phyloP scores from a whole-genome alignment of 2,888 invertebrate species.

The Lycaena phlaeas region DNA sequence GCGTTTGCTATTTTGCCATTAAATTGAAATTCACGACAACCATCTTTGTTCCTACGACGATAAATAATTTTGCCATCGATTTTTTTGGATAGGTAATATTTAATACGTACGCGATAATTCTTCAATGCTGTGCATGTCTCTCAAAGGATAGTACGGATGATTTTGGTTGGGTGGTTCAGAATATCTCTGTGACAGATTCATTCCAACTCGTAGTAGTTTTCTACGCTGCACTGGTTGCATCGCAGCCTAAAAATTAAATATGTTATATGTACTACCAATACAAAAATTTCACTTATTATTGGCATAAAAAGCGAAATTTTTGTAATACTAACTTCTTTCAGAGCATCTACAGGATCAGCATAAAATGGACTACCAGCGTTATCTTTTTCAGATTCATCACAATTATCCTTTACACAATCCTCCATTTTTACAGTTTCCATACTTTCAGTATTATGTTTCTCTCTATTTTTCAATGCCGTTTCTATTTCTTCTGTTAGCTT shows the following conservation, averaged over 20 bases:
- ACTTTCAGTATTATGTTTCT: slow-evolving; percentile 53
- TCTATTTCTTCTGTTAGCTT: slow-evolving; percentile 65
- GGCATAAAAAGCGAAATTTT: no score
- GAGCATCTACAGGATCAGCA: slow-evolving; percentile 90
- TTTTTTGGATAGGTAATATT: no score
- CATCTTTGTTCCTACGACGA: no score
- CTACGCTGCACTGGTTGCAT: slow-evolving; percentile 57
- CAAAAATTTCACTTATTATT: no score
- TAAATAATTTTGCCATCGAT: no score
- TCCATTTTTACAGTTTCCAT: slow-evolving; percentile 66
- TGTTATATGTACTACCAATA: no score
- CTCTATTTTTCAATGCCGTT: slow-evolving; percentile 52
- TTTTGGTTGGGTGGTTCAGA: slow-evolving; percentile 74
- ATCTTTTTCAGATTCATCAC: slow-evolving; percentile 54
- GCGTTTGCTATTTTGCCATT: no score
- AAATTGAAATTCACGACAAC: no score
- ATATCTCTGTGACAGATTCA: slow-evolving; percentile 70
- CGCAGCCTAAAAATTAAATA: slow-evolving; percentile 41
- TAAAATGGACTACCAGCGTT: slow-evolving; percentile 91
- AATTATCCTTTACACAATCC: slow-evolving; percentile 42
- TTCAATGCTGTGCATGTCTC: slow-evolving; percentile 70
- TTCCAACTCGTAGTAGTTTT: slow-evolving; percentile 51
- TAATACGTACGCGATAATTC: slow-evolving; percentile 60
- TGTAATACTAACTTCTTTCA: slow-evolving; percentile 68
- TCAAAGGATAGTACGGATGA: slow-evolving; percentile 61